Conservation (phyloP, 2,888 invertebrate genomes). For the Prosapia bicincta region DNA sequence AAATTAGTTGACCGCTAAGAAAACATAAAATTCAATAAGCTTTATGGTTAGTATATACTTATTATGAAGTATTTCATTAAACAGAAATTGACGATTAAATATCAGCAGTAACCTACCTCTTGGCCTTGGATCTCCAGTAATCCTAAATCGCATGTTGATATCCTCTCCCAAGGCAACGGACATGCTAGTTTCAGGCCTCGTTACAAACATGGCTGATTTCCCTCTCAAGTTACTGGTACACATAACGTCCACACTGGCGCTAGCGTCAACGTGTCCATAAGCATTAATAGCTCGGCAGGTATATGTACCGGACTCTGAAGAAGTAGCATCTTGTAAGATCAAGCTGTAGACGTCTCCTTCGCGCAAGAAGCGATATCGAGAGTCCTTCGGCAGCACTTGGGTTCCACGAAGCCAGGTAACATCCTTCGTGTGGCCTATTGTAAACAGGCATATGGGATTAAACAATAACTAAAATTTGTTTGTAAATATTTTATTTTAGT, state of each 20-base stretch:
- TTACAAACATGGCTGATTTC: slow-evolving; percentile 73
- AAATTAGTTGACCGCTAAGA: too few relatives aligned
- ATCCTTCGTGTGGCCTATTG: slow-evolving; percentile 48
- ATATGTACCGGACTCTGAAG: slow-evolving; percentile 71
- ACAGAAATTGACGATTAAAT: too few relatives aligned
- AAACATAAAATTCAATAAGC: too few relatives aligned
- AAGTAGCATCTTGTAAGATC: slow-evolving; percentile 66
- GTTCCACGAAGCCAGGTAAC: slow-evolving; percentile 70
- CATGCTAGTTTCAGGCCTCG: slow-evolving; percentile 73
- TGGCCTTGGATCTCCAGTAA: slow-evolving; percentile 79
- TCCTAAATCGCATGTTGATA: slow-evolving; percentile 76
- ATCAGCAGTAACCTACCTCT: too few relatives aligned
- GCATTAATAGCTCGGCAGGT: slow-evolving; percentile 69
- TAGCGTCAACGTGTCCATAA: slow-evolving; percentile 69
- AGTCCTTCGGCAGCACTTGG: slow-evolving; percentile 48
- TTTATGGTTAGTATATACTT: too few relatives aligned
- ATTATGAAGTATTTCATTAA: too few relatives aligned
- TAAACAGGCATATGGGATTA: too few relatives aligned
- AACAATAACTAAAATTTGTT: neutral
- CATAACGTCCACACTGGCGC: slow-evolving; percentile 67
- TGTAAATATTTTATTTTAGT: neutral
- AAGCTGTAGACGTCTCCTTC: slow-evolving; percentile 70
- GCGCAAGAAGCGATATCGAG: slow-evolving; percentile 65
- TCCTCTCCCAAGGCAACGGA: slow-evolving; percentile 75
- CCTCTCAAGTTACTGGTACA: slow-evolving; percentile 54